These are phyloP conservation scores for Brachyhypopomus occidentalis DNA, from an alignment of 2,113 vertebrate species.

Conservation along the genomic window DNA sequence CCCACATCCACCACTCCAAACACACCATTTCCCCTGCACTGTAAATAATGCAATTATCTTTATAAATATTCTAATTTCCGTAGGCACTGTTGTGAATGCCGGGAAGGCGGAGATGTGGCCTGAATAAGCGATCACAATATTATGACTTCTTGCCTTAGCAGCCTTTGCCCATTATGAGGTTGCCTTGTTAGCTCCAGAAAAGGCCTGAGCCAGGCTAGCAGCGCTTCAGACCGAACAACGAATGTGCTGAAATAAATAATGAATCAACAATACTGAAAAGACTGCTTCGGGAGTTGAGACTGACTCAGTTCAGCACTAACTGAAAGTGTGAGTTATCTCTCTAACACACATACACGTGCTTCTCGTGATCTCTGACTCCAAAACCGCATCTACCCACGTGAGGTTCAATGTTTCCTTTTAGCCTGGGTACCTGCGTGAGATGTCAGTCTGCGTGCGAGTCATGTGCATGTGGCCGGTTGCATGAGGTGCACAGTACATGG, in stretches of 20 bases:
- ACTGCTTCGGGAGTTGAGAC: constrained; percentile 54
- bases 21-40: constrained; percentile 17
- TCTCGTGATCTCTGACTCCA: constrained; percentile 61
- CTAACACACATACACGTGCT: constrained; percentile 59
- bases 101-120: background rate
- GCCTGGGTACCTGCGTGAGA: constrained; percentile 55
- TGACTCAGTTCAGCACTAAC: constrained; percentile 61
- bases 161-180: constrained; percentile 9
- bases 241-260: constrained; percentile 66
- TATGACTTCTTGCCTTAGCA: constrained; percentile 35
- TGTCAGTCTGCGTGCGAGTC: constrained; percentile 42
- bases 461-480: constrained; percentile 30
- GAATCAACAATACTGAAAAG: constrained; percentile 51
- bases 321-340: constrained; percentile 62
- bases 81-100: constrained; percentile 20
- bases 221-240: constrained; percentile 56
- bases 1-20: constrained; percentile 35
- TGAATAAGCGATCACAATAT: constrained; percentile 39
- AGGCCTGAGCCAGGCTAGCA: constrained; percentile 20
- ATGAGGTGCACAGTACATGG: constrained; percentile 31
- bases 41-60: constrained; percentile 51
- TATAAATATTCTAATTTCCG: constrained; percentile 35
- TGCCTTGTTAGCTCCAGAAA: constrained; percentile 1
- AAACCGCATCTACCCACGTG: constrained; percentile 57
- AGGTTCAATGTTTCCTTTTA: constrained; percentile 58